Percentiles rank a stretch among this genome's conserved stretches.
Evolutionary conservation across 2,113 vertebrate species (phyloP).

Genomic region (Campylomormyrus tamandua): DNA sequence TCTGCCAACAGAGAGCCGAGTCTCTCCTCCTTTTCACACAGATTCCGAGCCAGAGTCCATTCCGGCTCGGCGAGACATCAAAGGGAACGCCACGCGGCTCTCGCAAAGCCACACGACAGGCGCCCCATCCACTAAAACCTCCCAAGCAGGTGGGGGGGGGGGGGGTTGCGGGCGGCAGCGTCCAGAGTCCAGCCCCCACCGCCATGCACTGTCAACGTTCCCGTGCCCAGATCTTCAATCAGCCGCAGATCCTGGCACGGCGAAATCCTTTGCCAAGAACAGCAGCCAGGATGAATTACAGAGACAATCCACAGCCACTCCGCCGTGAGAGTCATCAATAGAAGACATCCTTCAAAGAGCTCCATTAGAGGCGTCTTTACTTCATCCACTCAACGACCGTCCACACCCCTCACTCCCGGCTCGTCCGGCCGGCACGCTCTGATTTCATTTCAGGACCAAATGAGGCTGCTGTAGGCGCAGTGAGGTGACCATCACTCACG

Average conservation of each 20-base stretch:
- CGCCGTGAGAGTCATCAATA: not conserved
- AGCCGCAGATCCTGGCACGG: not conserved
- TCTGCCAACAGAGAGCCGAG: not conserved
- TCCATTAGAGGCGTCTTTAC: not conserved
- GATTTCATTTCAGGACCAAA: not conserved
- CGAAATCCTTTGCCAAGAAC: not conserved
- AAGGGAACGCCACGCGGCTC: constrained; percentile 46
- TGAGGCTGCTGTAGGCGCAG: not conserved
- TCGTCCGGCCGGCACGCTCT: not conserved
- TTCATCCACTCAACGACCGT: constrained; percentile 6
- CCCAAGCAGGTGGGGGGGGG: not conserved
- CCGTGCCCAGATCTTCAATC: not conserved
- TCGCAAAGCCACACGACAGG: constrained; percentile 42
- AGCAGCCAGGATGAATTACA: not conserved
- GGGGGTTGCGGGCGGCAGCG: not conserved
- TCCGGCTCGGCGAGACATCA: constrained; percentile 61
- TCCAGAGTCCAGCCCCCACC: not conserved
- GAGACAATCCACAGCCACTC: not conserved
- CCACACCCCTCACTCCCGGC: constrained; percentile 32
- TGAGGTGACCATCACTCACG: constrained; percentile 21
- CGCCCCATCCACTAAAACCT: not conserved
- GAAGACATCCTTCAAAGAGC: not conserved
- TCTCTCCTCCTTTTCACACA: constrained; percentile 19
- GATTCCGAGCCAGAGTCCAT: constrained; percentile 43
- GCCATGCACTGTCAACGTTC: not conserved